A percentile compares a stretch with the other conserved stretches of the same genome.
Conservation (phyloP, 2,797 vertebrate species). For the Xiphophorus birchmanni region DNA sequence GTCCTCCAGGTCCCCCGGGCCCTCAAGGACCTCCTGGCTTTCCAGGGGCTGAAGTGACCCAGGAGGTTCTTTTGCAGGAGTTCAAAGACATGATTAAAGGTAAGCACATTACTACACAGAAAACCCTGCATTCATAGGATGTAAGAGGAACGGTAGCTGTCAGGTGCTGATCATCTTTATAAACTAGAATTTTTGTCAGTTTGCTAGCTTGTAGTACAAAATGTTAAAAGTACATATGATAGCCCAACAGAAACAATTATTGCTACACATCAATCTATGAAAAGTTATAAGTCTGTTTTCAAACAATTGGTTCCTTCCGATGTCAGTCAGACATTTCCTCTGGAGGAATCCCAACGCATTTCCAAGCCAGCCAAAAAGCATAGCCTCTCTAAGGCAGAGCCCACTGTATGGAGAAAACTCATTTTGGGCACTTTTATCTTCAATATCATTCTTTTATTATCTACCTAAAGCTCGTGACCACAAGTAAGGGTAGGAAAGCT, state of each 20-base stretch:
- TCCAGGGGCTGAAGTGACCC: slow-evolving; percentile 88
- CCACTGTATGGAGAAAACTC: no score
- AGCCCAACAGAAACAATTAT: background rate
- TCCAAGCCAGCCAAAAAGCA: no score
- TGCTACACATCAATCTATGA: background rate
- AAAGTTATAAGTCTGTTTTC: background rate
- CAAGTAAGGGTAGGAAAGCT: no score
- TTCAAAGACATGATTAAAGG: slow-evolving; percentile 95
- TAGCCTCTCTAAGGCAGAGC: no score
- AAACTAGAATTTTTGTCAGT: background rate
- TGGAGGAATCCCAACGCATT: no score
- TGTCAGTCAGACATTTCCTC: background rate
- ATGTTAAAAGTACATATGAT: background rate
- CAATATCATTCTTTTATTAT: no score
- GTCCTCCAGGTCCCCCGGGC: slow-evolving; percentile 88
- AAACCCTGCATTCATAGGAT: background rate
- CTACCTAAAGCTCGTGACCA: no score
- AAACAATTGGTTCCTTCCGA: background rate
- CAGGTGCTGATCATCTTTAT: background rate
- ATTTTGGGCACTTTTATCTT: background rate
- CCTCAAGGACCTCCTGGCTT: slow-evolving; percentile 87
- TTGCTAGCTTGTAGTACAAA: background rate
- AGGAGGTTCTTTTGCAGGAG: slow-evolving; percentile 88
- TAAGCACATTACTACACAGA: slow-evolving; percentile 43
- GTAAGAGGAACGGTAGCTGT: background rate